A percentile compares a stretch with the other conserved stretches of the same genome.
These are phyloP conservation scores for Zophobas atratus DNA, from an alignment of 1,140 invertebrate genomes.

Conservation along the genomic window DNA sequence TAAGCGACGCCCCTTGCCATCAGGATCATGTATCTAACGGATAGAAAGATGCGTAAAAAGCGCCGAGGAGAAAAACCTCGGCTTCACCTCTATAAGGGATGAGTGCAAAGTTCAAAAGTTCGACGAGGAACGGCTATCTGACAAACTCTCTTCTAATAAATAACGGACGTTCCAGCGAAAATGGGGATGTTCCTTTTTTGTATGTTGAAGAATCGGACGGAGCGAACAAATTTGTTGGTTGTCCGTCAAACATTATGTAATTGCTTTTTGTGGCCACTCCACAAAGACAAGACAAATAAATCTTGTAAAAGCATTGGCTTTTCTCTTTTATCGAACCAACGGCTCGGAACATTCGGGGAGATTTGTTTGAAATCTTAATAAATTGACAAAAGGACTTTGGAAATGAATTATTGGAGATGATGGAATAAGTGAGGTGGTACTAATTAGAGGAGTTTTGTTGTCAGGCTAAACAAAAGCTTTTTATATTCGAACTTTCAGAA, in stretches of 20 bases:
- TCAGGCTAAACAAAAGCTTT: too few species aligned
- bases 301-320: constrained; percentile 17
- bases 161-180: constrained; percentile 19
- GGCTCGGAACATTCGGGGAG: not conserved
- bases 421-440: not conserved
- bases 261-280: constrained; percentile 37
- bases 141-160: constrained; percentile 39
- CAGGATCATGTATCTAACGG: constrained; percentile 31
- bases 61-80: constrained; percentile 19
- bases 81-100: constrained; percentile 32
- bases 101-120: constrained; percentile 42
- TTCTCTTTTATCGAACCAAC: not conserved
- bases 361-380: not conserved
- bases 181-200: constrained; percentile 29
- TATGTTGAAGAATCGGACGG: constrained; percentile 22
- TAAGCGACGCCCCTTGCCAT: constrained; percentile 7
- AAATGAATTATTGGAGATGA: not conserved
- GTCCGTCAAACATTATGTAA: constrained; percentile 42
- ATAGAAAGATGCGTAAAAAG: constrained; percentile 16
- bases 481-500: too few species aligned
- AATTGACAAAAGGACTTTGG: constrained; percentile 3
- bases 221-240: constrained; percentile 35
- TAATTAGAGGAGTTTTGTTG: not conserved
- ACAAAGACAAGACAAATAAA: constrained; percentile 26
- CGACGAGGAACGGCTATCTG: constrained; percentile 30